These are phyloP conservation scores for Pica pica DNA, from an alignment of 2,113 vertebrate genomes.

Conservation along the genomic window DNA sequence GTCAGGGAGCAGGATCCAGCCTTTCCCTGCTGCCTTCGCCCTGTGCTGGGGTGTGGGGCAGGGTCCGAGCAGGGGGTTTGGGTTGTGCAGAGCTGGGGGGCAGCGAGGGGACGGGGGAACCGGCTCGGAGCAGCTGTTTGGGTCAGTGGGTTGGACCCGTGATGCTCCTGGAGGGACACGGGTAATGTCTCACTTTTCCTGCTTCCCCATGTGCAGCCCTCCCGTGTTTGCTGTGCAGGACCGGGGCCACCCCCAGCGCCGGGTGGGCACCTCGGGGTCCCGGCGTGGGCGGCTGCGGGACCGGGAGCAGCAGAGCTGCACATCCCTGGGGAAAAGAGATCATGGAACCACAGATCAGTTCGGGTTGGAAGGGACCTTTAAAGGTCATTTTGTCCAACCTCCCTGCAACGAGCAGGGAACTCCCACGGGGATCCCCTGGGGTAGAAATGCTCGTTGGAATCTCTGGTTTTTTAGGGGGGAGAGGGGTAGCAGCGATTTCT, in stretches of 20 bases:
- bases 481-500: background rate
- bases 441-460: background rate
- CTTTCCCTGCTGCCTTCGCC: background rate
- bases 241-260: background rate
- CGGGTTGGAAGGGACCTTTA: background rate
- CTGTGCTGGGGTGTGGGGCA: background rate
- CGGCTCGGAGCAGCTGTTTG: background rate
- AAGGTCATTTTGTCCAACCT: background rate
- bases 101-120: background rate
- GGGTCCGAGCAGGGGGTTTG: accelerated
- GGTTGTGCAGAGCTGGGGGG: background rate
- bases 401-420: background rate
- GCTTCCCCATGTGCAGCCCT: accelerated
- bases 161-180: accelerated
- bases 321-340: background rate
- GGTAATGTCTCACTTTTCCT: background rate
- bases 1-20: accelerated
- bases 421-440: background rate
- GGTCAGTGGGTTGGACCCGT: accelerated
- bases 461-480: background rate
- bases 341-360: accelerated
- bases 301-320: accelerated
- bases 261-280: background rate
- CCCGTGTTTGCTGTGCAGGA: accelerated
- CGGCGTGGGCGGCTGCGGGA: background rate